Evolutionary conservation across 2,888 invertebrate species (phyloP), one percentile per base, ranked within the genome.

Genomic region (Synergus itoensis): DNA sequence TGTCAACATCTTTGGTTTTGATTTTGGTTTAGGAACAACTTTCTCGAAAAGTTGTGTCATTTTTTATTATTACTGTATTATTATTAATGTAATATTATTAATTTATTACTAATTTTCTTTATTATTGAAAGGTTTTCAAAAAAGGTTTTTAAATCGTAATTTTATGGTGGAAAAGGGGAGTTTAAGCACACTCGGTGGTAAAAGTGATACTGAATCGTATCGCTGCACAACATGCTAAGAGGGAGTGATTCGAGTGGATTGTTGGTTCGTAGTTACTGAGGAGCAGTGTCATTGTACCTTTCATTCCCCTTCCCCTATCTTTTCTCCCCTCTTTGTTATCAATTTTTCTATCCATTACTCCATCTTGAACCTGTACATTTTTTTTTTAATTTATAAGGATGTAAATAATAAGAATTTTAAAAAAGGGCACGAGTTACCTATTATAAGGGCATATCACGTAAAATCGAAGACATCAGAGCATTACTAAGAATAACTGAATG

Each of bases 161-260:
- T 21, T 60, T 65, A 4, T 65, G n/a, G 4, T 9, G 8, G 9
- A 9, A 41, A 41, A n/a, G 40, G 18, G 40, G 48, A 28, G 36
- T 73, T 53, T 18, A 53, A 73, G 53, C 73, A 9, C 73, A 36
- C 48, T n/a, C 53, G 36, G 53, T 73, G 53, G 73, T 48, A n/a
- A 73, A 73, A 73, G n/a, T 28, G 45, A 73, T 48, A 73, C 73
- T 73, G 73, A 73, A 53, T 53, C 21, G 48, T 69, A 69, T 69
- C 48, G 48, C 28, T 53, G 48, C 48, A 73, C n/a, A 64, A 65
- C 65, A 73, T 43, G n/a, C 28, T 36, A 36, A 53, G 73, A 73
- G 73, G 73, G 73, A 73, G 73, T 53, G 40, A 73, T 73, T 73
- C 48, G n/a, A 73, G 21, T 28, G 11, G 21, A 60, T 60, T 60